Evolutionary conservation across 2,113 vertebrate genomes (phyloP).

Genomic region (Hemibagrus wyckioides): DNA sequence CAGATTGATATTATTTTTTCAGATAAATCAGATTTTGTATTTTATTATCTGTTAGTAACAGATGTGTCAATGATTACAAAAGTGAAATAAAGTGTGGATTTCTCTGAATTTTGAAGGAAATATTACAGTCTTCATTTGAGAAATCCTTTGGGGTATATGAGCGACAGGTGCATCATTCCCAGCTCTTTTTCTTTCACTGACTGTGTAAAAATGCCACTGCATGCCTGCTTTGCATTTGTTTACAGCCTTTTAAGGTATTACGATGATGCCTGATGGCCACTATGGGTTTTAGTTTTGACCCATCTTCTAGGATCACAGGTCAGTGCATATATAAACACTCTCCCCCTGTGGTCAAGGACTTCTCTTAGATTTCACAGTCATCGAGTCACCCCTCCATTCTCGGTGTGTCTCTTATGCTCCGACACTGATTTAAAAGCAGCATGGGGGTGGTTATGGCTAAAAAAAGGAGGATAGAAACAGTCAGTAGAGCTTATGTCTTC

Average conservation of each 20-base stretch:
- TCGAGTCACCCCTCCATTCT: slow-evolving; percentile 24
- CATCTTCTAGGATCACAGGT: slow-evolving; percentile 33
- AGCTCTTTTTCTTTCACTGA: neutral
- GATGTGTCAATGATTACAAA: neutral
- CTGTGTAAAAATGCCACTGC: slow-evolving; percentile 29
- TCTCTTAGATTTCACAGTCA: slow-evolving; percentile 44
- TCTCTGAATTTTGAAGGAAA: slow-evolving; percentile 14
- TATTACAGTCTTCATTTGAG: neutral
- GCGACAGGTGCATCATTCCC: slow-evolving; percentile 18
- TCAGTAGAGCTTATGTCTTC: slow-evolving; percentile 41
- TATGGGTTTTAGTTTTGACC: slow-evolving; percentile 22
- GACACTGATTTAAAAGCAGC: slow-evolving; percentile 22
- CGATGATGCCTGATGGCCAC: slow-evolving; percentile 40
- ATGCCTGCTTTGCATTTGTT: neutral
- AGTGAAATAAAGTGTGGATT: neutral
- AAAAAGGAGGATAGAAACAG: slow-evolving; percentile 27
- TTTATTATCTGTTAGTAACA: neutral
- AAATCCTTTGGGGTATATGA: neutral
- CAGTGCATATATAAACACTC: slow-evolving; percentile 42
- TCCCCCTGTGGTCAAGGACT: slow-evolving; percentile 46
- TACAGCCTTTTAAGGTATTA: slow-evolving; percentile 32
- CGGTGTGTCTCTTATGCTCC: slow-evolving; percentile 31
- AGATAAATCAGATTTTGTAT: neutral
- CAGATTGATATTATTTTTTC: neutral
- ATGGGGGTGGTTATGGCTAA: slow-evolving; percentile 24